phyloP scores from a whole-genome alignment of 2,113 vertebrate genomes.

The Bubo scandiacus region DNA sequence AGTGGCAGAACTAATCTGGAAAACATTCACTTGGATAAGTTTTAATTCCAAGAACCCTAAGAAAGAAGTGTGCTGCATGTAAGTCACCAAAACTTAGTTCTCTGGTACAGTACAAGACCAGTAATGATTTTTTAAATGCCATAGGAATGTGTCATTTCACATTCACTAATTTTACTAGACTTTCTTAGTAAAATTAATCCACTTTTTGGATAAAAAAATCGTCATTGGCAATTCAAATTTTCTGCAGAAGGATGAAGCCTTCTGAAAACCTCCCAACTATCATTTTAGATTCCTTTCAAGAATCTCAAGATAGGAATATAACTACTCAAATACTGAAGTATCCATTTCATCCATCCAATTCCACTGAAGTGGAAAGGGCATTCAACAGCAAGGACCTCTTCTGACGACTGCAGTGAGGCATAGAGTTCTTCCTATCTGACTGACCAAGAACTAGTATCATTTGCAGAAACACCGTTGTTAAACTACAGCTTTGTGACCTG shows the following conservation, averaged over 20 bases:
- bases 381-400: not conserved
- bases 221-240: not conserved
- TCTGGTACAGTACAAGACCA: not conserved
- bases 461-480: not conserved
- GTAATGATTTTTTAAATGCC: not conserved
- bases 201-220: not conserved
- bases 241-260: not conserved
- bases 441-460: not conserved
- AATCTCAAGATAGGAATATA: not conserved
- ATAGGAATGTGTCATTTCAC: not conserved
- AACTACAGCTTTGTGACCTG: not conserved
- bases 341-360: not conserved
- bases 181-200: not conserved
- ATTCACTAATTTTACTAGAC: not conserved
- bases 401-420: not conserved
- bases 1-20: not conserved
- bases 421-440: not conserved
- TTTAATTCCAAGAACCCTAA: not conserved
- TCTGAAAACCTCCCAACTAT: not conserved
- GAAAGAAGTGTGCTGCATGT: not conserved
- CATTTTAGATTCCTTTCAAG: not conserved
- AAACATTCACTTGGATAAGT: not conserved
- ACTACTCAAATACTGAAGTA: not conserved
- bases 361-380: not conserved
- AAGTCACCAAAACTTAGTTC: not conserved